These are phyloP conservation scores for Danio tinwini DNA, from an alignment of 2,797 vertebrate species.

Conservation along the genomic window DNA sequence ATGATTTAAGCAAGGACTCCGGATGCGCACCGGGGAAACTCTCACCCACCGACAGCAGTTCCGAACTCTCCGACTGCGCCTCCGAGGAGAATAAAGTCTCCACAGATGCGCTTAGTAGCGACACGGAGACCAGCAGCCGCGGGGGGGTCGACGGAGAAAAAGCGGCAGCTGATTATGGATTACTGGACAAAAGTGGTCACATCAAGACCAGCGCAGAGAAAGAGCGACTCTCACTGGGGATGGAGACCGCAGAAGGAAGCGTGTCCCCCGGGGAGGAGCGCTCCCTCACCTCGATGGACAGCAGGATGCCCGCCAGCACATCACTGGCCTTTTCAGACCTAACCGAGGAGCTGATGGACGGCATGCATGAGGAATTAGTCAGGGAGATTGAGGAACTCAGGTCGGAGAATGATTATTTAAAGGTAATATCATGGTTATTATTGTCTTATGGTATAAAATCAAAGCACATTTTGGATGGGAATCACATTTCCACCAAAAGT, in stretches of 20 bases:
- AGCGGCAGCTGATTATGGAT: slow-evolving; percentile 63
- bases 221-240: slow-evolving; percentile 68
- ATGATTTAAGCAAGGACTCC: slow-evolving; percentile 78
- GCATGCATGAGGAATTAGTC: slow-evolving; percentile 87
- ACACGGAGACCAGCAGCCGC: slow-evolving; percentile 82
- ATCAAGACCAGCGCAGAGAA: slow-evolving; percentile 66
- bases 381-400: slow-evolving; percentile 94
- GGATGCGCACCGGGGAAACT: slow-evolving; percentile 77
- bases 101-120: slow-evolving; percentile 86
- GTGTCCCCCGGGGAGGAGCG: slow-evolving; percentile 83
- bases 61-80: slow-evolving; percentile 85
- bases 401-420: slow-evolving; percentile 97
- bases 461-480: neutral
- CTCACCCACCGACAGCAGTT: slow-evolving; percentile 87
- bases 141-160: slow-evolving; percentile 71
- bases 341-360: slow-evolving; percentile 93
- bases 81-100: slow-evolving; percentile 85
- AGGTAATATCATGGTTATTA: slow-evolving; percentile 79
- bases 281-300: slow-evolving; percentile 87
- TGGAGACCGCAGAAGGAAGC: slow-evolving; percentile 75
- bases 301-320: slow-evolving; percentile 90
- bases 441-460: neutral
- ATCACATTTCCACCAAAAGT: neutral
- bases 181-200: slow-evolving; percentile 55
- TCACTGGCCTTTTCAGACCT: slow-evolving; percentile 97